phyloP scores from a whole-genome alignment of 2,113 vertebrate genomes.

The Apodemus sylvaticus region DNA sequence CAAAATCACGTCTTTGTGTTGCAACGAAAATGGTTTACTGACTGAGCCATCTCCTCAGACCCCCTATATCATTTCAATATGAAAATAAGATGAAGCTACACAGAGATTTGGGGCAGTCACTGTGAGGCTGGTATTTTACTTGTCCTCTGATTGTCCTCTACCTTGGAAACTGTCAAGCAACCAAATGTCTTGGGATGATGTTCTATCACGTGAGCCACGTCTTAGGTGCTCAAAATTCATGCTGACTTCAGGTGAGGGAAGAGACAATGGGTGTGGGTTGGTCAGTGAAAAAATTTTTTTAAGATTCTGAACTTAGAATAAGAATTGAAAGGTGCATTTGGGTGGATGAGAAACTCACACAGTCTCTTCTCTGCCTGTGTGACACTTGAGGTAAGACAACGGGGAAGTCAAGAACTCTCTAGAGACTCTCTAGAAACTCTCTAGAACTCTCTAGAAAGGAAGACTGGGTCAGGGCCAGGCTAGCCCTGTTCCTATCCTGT shows the following conservation, averaged over 20 bases:
- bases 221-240: not conserved
- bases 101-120: not conserved
- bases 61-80: not conserved
- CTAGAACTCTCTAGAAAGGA: not conserved
- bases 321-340: not conserved
- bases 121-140: not conserved
- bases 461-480: not conserved
- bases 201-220: not conserved
- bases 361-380: not conserved
- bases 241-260: not conserved
- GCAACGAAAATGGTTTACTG: not conserved
- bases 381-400: not conserved
- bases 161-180: not conserved
- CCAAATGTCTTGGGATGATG: not conserved
- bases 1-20: not conserved
- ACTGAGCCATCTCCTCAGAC: not conserved
- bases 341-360: not conserved
- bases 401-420: too few species aligned
- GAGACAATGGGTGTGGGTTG: not conserved
- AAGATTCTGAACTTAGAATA: not conserved
- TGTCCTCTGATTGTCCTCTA: not conserved
- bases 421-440: too few species aligned
- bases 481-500: not conserved
- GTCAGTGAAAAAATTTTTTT: not conserved
- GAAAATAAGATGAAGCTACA: not conserved